phyloP scores from a whole-genome alignment of 2,113 vertebrate species.

The Nesogale talazaci region DNA sequence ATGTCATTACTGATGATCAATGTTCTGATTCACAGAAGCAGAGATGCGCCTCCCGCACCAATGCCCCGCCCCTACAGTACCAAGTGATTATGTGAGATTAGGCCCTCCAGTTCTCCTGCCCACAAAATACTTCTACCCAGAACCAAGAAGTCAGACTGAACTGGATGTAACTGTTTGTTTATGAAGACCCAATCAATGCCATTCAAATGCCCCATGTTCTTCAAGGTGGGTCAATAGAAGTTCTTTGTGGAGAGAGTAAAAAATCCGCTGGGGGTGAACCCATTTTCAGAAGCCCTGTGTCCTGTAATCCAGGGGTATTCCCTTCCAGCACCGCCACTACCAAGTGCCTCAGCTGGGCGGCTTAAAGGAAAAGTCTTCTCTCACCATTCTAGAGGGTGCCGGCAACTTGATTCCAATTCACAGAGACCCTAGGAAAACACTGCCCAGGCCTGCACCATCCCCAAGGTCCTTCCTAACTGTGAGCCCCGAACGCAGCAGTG shows the following conservation, averaged over 20 bases:
- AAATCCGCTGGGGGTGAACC: background rate
- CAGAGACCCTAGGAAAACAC: no score
- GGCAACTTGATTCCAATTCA: no score
- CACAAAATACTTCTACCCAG: constrained; percentile 1
- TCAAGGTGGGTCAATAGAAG: background rate
- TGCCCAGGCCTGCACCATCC: no score
- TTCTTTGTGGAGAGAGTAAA: background rate
- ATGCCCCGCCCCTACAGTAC: background rate
- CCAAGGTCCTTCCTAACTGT: no score
- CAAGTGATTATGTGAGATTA: background rate
- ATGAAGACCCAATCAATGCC: background rate
- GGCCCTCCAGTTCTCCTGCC: background rate
- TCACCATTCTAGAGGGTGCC: no score
- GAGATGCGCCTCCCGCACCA: background rate
- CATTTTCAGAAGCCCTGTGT: background rate
- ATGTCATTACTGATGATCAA: background rate
- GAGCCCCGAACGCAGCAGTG: no score
- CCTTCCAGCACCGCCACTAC: no score
- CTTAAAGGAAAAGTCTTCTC: no score
- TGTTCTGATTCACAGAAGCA: background rate
- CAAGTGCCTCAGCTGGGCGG: no score
- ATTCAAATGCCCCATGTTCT: constrained; percentile 10
- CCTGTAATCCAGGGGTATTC: background rate
- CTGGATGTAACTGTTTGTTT: background rate
- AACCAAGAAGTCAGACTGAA: constrained; percentile 8